phyloP scores from a whole-genome alignment of 2,113 vertebrate species.

The Rhynchopsitta pachyrhyncha region DNA sequence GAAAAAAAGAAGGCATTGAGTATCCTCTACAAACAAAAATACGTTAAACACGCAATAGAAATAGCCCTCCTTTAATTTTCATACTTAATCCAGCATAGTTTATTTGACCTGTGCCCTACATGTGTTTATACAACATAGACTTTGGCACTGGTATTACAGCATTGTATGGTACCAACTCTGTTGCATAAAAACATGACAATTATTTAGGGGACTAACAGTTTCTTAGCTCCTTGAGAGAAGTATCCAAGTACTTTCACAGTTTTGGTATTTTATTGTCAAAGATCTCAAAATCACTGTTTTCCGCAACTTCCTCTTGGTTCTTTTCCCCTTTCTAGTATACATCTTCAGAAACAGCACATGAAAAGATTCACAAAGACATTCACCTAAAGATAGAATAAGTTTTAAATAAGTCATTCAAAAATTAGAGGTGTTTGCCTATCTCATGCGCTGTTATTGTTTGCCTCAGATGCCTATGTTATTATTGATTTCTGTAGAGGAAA shows the following conservation, averaged over 20 bases:
- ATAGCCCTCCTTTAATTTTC: background rate
- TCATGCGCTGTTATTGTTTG: background rate
- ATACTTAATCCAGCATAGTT: background rate
- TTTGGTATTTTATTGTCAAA: background rate
- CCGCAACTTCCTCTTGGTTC: background rate
- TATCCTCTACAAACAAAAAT: background rate
- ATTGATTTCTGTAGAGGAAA: constrained; percentile 11
- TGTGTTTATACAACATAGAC: background rate
- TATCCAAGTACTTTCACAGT: background rate
- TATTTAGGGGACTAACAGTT: background rate
- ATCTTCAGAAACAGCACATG: background rate
- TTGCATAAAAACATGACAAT: background rate
- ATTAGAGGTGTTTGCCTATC: constrained; percentile 4
- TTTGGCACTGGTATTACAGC: background rate
- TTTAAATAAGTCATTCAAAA: constrained; percentile 1
- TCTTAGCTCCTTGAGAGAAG: background rate
- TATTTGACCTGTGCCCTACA: background rate
- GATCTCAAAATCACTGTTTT: background rate
- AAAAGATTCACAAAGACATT: background rate
- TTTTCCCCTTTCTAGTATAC: background rate
- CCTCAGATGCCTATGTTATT: background rate
- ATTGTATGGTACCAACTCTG: background rate
- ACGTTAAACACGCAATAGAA: background rate
- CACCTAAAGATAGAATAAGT: background rate
- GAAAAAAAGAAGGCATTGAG: background rate